These are phyloP conservation scores for Pecten maximus DNA, from an alignment of 2,888 invertebrate genomes.

Conservation along the genomic window DNA sequence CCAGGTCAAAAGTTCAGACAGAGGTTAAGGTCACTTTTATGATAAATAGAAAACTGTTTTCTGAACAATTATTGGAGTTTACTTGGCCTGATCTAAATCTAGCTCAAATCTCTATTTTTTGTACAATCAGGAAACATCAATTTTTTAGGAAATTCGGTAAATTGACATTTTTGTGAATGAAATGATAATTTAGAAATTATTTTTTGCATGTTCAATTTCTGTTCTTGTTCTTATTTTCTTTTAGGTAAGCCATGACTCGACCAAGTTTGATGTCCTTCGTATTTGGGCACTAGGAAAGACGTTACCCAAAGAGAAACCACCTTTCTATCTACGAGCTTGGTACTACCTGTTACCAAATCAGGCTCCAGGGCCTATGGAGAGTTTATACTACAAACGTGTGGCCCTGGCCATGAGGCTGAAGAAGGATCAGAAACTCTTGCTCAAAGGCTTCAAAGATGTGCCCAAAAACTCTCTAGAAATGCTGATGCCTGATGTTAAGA, in stretches of 20 bases:
- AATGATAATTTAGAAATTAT: not conserved
- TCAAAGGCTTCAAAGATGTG: constrained; percentile 82
- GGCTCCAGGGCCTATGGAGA: constrained; percentile 57
- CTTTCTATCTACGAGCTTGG: constrained; percentile 54
- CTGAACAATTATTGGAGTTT: no score
- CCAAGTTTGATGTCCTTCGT: constrained; percentile 79
- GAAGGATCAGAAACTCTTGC: constrained; percentile 79
- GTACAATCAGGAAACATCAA: no score
- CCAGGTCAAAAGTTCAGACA: no score
- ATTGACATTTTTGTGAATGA: no score
- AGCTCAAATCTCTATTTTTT: no score
- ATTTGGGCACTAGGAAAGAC: constrained; percentile 81
- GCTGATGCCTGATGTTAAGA: constrained; percentile 79
- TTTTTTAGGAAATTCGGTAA: no score
- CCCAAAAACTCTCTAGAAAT: constrained; percentile 77
- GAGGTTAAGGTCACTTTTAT: no score
- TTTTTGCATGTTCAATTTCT: not conserved
- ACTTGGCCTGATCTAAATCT: no score
- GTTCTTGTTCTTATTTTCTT: constrained; percentile 41
- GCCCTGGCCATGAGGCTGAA: constrained; percentile 80
- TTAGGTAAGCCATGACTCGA: constrained; percentile 78
- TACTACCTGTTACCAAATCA: constrained; percentile 58
- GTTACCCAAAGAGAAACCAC: constrained; percentile 54
- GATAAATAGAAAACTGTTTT: no score
- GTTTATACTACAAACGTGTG: constrained; percentile 80